phyloP scores from a whole-genome alignment of 2,888 invertebrate genomes.

The Abscondita cerata region DNA sequence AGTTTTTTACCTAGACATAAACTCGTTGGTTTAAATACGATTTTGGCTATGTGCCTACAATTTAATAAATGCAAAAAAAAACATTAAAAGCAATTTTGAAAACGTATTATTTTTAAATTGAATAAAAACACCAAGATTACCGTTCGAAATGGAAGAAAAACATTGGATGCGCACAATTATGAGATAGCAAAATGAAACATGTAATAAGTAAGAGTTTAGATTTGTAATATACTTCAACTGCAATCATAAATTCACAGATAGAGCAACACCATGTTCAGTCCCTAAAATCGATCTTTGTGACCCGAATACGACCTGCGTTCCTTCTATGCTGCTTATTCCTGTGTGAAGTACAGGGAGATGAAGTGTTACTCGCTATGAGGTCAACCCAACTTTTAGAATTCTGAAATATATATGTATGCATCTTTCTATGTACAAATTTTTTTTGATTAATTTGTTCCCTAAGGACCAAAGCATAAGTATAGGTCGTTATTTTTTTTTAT shows the following conservation, averaged over 20 bases:
- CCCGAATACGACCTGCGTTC: conserved; percentile 40
- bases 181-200: conserved; percentile 21
- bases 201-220: conserved; percentile 30
- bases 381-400: conserved; percentile 22
- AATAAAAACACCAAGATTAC: neutral
- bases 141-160: neutral
- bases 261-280: conserved; percentile 33
- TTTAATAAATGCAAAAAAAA: too few relatives aligned
- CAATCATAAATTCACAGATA: conserved; percentile 29
- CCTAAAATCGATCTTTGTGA: conserved; percentile 41
- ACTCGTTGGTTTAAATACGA: too few relatives aligned
- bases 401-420: conserved; percentile 3
- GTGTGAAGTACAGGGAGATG: conserved; percentile 28
- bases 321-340: conserved; percentile 24
- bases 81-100: too few relatives aligned
- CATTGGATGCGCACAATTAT: neutral
- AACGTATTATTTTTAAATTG: too few relatives aligned
- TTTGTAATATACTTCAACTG: conserved; percentile 26
- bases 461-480: too few relatives aligned
- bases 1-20: too few relatives aligned
- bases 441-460: too few relatives aligned
- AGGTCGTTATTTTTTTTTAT: too few relatives aligned
- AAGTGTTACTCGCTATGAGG: conserved; percentile 27
- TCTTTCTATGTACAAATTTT: too few relatives aligned
- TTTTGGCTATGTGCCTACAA: too few relatives aligned